Conservation (phyloP, 2,113 vertebrate species). For the Lophotis ruficrista region DNA sequence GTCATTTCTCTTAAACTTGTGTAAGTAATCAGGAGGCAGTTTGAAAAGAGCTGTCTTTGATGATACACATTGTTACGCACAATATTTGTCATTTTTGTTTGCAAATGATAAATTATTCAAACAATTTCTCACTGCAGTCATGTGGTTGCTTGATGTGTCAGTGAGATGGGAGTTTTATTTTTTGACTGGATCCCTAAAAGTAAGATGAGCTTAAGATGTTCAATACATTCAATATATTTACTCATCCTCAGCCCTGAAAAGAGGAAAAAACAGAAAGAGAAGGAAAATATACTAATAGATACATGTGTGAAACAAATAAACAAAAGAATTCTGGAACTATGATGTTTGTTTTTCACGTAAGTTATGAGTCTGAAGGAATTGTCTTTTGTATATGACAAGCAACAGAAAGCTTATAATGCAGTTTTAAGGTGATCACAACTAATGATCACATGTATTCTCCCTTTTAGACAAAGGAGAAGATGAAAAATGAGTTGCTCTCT, state of each 20-base stretch:
- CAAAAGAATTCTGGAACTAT: not conserved
- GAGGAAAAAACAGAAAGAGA: not conserved
- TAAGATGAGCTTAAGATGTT: not conserved
- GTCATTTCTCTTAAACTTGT: not conserved
- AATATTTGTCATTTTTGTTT: constrained; percentile 24
- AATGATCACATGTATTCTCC: not conserved
- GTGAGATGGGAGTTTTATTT: not conserved
- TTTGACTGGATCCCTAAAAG: not conserved
- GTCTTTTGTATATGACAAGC: not conserved
- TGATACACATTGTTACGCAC: not conserved
- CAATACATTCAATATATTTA: not conserved
- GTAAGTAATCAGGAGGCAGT: constrained; percentile 9
- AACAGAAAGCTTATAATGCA: not conserved
- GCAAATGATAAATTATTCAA: constrained; percentile 36
- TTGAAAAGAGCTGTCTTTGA: not conserved
- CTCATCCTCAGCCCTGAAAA: not conserved
- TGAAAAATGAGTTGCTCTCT: not conserved
- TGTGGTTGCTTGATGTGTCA: not conserved
- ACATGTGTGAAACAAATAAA: not conserved
- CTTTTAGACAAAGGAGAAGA: not conserved
- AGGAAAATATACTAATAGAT: not conserved
- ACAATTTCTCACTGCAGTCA: not conserved
- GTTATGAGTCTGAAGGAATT: not conserved
- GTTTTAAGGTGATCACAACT: not conserved
- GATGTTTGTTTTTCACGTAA: not conserved